These are phyloP conservation scores for Mastigias papua DNA, from an alignment of 30 jellyfish, hydroid and myxozoan species.

Conservation along the genomic window DNA sequence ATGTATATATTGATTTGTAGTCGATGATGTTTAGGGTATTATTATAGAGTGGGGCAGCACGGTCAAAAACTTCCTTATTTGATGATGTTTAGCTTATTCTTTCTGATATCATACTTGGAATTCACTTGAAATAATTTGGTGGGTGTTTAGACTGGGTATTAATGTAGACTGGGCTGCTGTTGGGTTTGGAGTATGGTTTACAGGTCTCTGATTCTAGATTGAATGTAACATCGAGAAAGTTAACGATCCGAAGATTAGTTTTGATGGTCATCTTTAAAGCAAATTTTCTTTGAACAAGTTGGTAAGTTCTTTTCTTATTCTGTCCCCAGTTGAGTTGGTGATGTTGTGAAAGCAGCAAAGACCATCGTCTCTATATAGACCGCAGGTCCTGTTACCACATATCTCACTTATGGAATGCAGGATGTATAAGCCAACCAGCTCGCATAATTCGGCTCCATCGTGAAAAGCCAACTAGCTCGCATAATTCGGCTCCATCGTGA, in stretches of 20 bases:
- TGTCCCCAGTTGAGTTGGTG: conserved; percentile 10
- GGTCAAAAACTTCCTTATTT: conserved; percentile 5
- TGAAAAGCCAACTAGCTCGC: conserved; percentile 9
- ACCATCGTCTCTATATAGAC: neutral
- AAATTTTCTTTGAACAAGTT: neutral
- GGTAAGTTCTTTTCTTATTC: neutral
- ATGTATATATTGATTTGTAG: neutral
- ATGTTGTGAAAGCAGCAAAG: neutral
- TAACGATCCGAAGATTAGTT: neutral
- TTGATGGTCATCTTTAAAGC: neutral
- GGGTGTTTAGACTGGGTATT: conserved; percentile 1
- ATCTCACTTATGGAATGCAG: too few species aligned
- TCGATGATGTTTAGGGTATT: neutral
- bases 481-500: neutral
- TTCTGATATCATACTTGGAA: neutral
- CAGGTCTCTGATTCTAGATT: neutral
- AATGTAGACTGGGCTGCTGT: neutral
- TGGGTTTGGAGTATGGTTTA: conserved; percentile 1
- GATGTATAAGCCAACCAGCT: too few species aligned
- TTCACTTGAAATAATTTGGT: neutral
- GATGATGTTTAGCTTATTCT: neutral
- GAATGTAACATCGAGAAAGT: neutral
- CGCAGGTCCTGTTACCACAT: neutral
- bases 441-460: too few species aligned
- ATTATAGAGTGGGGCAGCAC: neutral